Base-by-base conservation (phyloP, 2,113 vertebrate genomes). In the Pyrgilauda ruficollis region DNA sequence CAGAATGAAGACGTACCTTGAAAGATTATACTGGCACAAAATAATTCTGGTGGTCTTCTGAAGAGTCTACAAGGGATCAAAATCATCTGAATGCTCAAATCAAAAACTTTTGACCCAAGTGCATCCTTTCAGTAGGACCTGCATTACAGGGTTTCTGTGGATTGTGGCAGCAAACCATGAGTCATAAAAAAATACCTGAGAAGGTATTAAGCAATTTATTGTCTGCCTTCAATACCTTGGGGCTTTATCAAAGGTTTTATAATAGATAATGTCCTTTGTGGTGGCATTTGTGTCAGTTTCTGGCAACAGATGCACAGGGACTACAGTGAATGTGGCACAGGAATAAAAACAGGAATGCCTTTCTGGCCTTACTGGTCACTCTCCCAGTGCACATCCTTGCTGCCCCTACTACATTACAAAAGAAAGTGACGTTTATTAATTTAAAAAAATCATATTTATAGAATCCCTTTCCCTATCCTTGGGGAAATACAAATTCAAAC, bases 371-470 rank as follows among this genome's bases (percentile, higher is more conserved):
- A 72, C 47, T 1, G 44, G 93, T 86, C 61, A 67, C 80, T 77
- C 37, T 83, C n/a, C 43, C 55, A 74, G 28, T 4, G 28, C 68
- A 67, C 33, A 67, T 43, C 30, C 50, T 74, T 63, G 58, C 43
- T 88, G 56, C 58, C 39, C 39, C 64, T 56, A 59, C 39, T 70
- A 74, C 50, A 55, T 67, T 73, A 83, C 15, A 69, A 77, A 91
- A 94, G 59, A 73, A 86, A 14, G 10, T 72, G 72, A 63, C 28
- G 44, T 80, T 96, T 83, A 93, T 90, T 94, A 96, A 90, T 95
- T 92, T 92, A 86, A 95, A 69, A 27, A 85, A 96, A 74, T 56
- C 90, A 92, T 90, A 94, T 96, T 96, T 92, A 93, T 56, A 92
- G 79, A 88, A 84, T 64, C 76, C n/a, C 52, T 70, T 72, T 92